Evolutionary conservation across 2,797 vertebrate genomes (phyloP).

Genomic region (Eulemur coronatus): DNA sequence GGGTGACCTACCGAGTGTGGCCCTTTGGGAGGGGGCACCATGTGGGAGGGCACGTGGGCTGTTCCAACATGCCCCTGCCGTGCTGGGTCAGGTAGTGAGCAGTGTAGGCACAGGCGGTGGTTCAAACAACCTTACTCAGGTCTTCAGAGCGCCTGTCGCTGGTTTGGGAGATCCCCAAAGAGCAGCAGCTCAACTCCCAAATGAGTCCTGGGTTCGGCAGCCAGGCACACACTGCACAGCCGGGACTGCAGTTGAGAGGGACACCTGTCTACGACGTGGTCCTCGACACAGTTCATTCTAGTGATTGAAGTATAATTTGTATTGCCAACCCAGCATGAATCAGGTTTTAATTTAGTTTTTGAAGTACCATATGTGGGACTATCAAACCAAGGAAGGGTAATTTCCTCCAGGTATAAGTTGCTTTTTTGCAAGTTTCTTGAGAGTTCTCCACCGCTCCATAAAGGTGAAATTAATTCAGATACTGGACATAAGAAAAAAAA

Average conservation of each 20-base stretch:
- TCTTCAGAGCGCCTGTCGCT: not conserved
- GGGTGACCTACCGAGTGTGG: too few species aligned
- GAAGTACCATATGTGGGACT: not conserved
- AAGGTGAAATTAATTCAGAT: not conserved
- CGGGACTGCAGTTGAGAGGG: not conserved
- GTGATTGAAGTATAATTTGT: not conserved
- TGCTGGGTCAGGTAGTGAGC: not conserved
- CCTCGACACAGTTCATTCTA: not conserved
- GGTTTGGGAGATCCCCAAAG: not conserved
- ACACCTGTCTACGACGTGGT: rapidly evolving
- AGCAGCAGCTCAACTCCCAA: not conserved
- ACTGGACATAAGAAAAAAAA: not conserved
- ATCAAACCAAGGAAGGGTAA: not conserved
- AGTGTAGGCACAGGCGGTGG: not conserved
- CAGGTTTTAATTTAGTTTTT: not conserved
- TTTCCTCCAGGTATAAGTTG: not conserved
- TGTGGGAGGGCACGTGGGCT: not conserved
- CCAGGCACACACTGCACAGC: too few species aligned
- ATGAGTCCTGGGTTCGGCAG: not conserved
- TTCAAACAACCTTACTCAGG: not conserved
- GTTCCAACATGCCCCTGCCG: not conserved
- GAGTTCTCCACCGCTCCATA: not conserved
- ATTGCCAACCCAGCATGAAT: not conserved
- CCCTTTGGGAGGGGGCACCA: not conserved
- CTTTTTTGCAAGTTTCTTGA: not conserved